These are phyloP conservation scores for Parnassius glacialis DNA, from an alignment of 2,888 invertebrate species.

Conservation along the genomic window DNA sequence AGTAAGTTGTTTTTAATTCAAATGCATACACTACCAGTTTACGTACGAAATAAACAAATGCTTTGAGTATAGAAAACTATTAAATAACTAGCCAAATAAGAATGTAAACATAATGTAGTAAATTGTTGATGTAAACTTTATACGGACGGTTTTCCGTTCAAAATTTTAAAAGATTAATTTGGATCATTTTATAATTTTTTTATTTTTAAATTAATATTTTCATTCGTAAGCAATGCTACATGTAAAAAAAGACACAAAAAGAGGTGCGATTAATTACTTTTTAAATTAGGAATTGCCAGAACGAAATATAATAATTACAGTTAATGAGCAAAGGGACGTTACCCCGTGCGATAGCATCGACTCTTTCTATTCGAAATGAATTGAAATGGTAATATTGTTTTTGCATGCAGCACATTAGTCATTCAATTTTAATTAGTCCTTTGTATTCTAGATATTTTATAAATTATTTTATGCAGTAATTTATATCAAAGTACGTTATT, in stretches of 20 bases:
- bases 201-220: too few relatives aligned
- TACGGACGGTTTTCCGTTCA: too few relatives aligned
- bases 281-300: conserved; percentile 38
- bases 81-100: too few relatives aligned
- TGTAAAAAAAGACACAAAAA: conserved; percentile 13
- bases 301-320: conserved; percentile 46
- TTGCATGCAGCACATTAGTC: conserved; percentile 50
- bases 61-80: neutral
- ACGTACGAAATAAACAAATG: too few relatives aligned
- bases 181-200: too few relatives aligned
- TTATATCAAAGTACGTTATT: conserved; percentile 8
- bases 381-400: conserved; percentile 58
- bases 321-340: conserved; percentile 60
- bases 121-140: too few relatives aligned
- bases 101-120: too few relatives aligned
- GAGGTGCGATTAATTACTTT: conserved; percentile 23
- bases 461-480: conserved; percentile 21
- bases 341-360: conserved; percentile 51
- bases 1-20: conserved; percentile 7
- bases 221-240: conserved; percentile 2
- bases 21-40: neutral
- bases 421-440: conserved; percentile 37
- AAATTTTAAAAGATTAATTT: too few relatives aligned
- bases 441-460: conserved; percentile 17
- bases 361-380: conserved; percentile 56